A percentile compares a stretch with the other conserved stretches of the same genome.
Conservation (phyloP, 2,888 invertebrate species). For the Pyrrhia umbra region DNA sequence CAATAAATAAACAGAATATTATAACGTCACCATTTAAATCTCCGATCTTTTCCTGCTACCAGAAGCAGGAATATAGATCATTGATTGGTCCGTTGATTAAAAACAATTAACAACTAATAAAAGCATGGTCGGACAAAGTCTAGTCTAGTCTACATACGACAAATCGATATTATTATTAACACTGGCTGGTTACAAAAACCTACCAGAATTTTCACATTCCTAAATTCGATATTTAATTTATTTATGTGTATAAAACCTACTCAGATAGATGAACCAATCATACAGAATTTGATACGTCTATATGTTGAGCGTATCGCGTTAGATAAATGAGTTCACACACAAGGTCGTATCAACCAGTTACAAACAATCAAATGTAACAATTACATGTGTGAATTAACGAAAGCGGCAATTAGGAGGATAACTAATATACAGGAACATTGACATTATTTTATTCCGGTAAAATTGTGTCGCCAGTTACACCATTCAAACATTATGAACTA, state of each 20-base stretch:
- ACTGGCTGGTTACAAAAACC: neutral
- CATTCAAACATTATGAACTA: too few relatives aligned
- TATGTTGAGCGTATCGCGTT: conserved; percentile 46
- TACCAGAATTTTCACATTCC: too few relatives aligned
- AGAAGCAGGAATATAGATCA: neutral
- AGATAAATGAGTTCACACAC: conserved; percentile 63
- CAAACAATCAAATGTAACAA: conserved; percentile 36
- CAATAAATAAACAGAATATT: neutral
- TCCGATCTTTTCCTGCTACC: conserved; percentile 1
- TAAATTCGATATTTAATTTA: neutral
- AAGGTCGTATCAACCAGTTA: conserved; percentile 61
- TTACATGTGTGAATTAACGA: conserved; percentile 34
- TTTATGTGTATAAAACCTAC: neutral
- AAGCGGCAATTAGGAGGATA: conserved; percentile 20
- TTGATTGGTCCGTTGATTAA: conserved; percentile 27
- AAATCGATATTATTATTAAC: neutral
- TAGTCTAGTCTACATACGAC: neutral
- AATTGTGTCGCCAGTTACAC: neutral
- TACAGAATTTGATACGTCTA: conserved; percentile 53
- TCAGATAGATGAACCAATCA: conserved; percentile 18
- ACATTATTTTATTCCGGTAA: conserved; percentile 21
- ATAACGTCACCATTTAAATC: neutral
- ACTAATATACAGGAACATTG: conserved; percentile 34
- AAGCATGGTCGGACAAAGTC: neutral
- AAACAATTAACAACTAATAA: conserved; percentile 26